phyloP scores from a whole-genome alignment of 1,140 invertebrate species.

The Saccostrea glomerata region DNA sequence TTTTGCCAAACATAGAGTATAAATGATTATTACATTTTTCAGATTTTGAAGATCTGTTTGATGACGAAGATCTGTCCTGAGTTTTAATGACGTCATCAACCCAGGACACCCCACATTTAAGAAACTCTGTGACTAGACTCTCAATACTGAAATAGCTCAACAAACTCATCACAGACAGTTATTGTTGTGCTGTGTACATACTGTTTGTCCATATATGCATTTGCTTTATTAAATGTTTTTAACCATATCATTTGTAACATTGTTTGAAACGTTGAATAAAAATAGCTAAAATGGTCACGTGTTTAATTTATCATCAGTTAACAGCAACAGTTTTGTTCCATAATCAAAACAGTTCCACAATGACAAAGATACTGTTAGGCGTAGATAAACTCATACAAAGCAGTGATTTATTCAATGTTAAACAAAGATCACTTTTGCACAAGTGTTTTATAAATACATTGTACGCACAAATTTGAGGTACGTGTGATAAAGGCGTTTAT shows the following conservation, averaged over 20 bases:
- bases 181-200: not conserved
- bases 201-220: not conserved
- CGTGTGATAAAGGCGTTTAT: no score
- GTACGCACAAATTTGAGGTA: no score
- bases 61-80: slow-evolving; percentile 77
- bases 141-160: not conserved
- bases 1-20: no score
- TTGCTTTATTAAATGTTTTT: not conserved
- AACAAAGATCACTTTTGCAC: not conserved
- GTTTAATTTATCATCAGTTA: not conserved
- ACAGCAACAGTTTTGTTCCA: no score
- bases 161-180: not conserved
- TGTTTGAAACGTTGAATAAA: not conserved
- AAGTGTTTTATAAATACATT: not conserved
- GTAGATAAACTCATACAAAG: not conserved
- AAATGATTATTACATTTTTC: slow-evolving; percentile 53
- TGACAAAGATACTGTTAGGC: no score
- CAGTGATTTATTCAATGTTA: not conserved
- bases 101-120: not conserved
- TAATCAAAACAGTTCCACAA: no score
- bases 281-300: not conserved
- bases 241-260: not conserved
- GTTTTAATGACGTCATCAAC: not conserved
- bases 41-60: slow-evolving; percentile 79
- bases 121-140: not conserved